Conservation (phyloP, 2,113 vertebrate species). For the Anguilla japonica region DNA sequence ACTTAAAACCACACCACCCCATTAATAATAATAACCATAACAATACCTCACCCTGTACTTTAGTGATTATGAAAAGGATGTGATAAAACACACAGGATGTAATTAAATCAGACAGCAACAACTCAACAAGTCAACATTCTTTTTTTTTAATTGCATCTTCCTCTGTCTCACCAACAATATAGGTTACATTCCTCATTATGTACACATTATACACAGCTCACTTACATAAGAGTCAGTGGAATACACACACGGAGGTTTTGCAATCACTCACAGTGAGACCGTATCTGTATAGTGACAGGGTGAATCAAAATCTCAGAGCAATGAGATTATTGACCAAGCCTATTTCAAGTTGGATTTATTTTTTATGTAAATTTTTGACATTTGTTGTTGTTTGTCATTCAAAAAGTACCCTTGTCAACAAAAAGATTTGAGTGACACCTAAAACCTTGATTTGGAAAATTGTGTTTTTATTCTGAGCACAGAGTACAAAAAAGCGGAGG, state of each 20-base stretch:
- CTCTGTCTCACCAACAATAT: background rate
- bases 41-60: too few relatives aligned
- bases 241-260: background rate
- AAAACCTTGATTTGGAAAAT: too few relatives aligned
- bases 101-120: background rate
- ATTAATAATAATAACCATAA: background rate
- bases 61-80: background rate
- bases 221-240: constrained; percentile 33
- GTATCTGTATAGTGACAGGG: background rate
- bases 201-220: constrained; percentile 20
- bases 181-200: constrained; percentile 33
- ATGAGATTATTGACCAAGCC: background rate
- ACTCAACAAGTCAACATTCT: background rate
- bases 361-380: background rate
- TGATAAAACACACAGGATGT: constrained; percentile 3
- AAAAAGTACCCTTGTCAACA: too few relatives aligned
- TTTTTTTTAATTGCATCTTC: background rate
- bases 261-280: background rate
- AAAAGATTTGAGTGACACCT: too few relatives aligned
- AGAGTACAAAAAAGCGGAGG: too few relatives aligned
- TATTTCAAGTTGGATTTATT: background rate
- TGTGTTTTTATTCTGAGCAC: too few relatives aligned
- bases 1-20: background rate
- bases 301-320: background rate
- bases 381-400: too few relatives aligned